Conservation (phyloP, 1,140 invertebrate genomes). For the Sinonovacula constricta region DNA sequence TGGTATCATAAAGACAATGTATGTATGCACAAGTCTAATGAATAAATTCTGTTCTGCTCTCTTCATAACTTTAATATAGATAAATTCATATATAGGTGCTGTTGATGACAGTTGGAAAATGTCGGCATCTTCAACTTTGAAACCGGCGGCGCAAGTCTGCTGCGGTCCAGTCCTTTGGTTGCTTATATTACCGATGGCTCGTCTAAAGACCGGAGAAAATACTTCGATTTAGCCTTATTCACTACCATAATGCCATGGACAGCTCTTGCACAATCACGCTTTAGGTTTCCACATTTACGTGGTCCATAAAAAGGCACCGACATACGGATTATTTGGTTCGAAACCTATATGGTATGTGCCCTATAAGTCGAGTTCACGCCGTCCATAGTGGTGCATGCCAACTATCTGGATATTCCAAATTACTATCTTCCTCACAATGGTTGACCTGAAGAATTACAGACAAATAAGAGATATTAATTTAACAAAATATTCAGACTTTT, state of each 20-base stretch:
- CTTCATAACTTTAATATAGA: too few relatives aligned
- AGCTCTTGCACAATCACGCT: slow-evolving; percentile 28
- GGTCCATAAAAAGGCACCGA: slow-evolving; percentile 31
- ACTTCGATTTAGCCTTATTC: slow-evolving; percentile 27
- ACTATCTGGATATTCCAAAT: slow-evolving; percentile 24
- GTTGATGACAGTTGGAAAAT: too few relatives aligned
- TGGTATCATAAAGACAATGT: too few relatives aligned
- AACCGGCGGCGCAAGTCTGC: slow-evolving; percentile 13
- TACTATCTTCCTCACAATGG: slow-evolving; percentile 28
- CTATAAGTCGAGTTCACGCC: neutral
- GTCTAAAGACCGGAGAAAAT: slow-evolving; percentile 14
- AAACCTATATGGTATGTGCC: slow-evolving; percentile 10
- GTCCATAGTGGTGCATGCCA: slow-evolving; percentile 33
- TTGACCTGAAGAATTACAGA: slow-evolving; percentile 11
- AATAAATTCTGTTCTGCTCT: too few relatives aligned
- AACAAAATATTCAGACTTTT: neutral
- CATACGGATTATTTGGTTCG: slow-evolving; percentile 17
- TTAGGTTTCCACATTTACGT: slow-evolving; percentile 28
- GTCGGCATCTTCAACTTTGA: neutral
- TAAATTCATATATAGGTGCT: too few relatives aligned
- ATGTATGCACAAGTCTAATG: too few relatives aligned
- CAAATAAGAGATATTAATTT: neutral
- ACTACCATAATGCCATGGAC: slow-evolving; percentile 7
- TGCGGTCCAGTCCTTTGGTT: slow-evolving; percentile 16
- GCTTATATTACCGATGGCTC: neutral